Evolutionary conservation across 2,113 vertebrate genomes (phyloP), one percentile per base, ranked within the genome.

Genomic region (Nothoprocta pentlandii): DNA sequence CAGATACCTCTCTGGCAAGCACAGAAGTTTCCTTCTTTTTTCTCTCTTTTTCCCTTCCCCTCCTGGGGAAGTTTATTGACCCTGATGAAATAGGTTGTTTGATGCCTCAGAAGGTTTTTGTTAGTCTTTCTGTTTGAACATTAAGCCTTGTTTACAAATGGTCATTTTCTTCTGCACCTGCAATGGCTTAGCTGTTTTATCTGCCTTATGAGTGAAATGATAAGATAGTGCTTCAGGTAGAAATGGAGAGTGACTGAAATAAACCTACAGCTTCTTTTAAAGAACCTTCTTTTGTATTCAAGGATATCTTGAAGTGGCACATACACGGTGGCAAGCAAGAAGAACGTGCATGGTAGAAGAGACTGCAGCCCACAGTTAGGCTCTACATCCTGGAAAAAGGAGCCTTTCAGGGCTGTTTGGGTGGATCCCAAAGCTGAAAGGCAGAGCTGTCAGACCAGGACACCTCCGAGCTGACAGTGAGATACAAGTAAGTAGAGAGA

Each of bases 401-500:
- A 47, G 19, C 3, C 6, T 49, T 32, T 63, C 0, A 0, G 8
- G 46, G 12, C 17, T 10, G 63, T 12, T 12, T 42, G 73, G 2
- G 0, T 8, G 67, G 32, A 82, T 58, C 11, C 26, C 10, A 68
- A 30, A n/a, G 17, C 54, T 90, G 63, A 69, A 94, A 64, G 42
- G 62, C 19, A 41, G 62, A 90, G 8, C 30, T 26, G 20, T 7
- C 62, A 56, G 59, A 66, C 81, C 4, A 32, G 44, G 19, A 91
- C 6, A 41, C 2, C 10, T 12, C 15, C 80, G 46, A 95, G 22
- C 41, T 68, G 51, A 51, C 2, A 69, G 22, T 51, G 4, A 56
- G 4, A 26, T 15, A 22, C 8, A 95, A 95, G 96, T 97, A 96
- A 97, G 94, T 6, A 39, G 10, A 39, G 6, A 77, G 75, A 81